Percentiles rank a stretch among this genome's conserved stretches.
phyloP scores from a whole-genome alignment of 2,888 invertebrate species.

The Megalurothrips usitatus region DNA sequence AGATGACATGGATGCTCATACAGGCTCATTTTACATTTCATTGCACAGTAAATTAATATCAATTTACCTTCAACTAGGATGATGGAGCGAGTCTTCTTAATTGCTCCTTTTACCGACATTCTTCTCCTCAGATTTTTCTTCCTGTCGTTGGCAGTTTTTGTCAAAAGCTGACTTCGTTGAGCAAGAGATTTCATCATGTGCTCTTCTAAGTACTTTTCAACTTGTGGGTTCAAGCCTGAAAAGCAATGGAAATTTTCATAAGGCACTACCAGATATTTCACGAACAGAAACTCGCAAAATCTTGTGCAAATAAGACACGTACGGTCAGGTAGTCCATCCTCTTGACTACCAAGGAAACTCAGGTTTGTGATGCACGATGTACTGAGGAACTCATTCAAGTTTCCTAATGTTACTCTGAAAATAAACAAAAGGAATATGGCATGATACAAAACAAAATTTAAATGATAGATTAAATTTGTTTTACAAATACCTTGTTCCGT shows the following conservation, averaged over 20 bases:
- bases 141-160: constrained; percentile 49
- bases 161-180: constrained; percentile 63
- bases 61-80: constrained; percentile 75
- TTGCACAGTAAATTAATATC: constrained; percentile 6
- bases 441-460: constrained; percentile 19
- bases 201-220: constrained; percentile 81
- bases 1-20: neutral
- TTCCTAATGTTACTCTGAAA: constrained; percentile 83
- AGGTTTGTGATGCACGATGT: constrained; percentile 97
- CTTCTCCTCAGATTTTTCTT: constrained; percentile 59
- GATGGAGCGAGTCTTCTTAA: constrained; percentile 89
- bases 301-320: constrained; percentile 48
- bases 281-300: constrained; percentile 10
- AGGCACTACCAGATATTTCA: neutral
- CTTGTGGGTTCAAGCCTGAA: constrained; percentile 70
- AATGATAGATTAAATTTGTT: constrained; percentile 4
- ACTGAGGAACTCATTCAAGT: constrained; percentile 88
- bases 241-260: constrained; percentile 36
- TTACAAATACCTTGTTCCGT: constrained; percentile 70
- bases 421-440: constrained; percentile 12
- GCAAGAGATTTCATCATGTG: constrained; percentile 76
- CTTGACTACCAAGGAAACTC: constrained; percentile 89
- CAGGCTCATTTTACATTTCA: too few relatives aligned
- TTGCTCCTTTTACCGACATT: constrained; percentile 88
- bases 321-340: constrained; percentile 84